phyloP scores from a whole-genome alignment of 1,140 invertebrate genomes.

The Riptortus pedestris region DNA sequence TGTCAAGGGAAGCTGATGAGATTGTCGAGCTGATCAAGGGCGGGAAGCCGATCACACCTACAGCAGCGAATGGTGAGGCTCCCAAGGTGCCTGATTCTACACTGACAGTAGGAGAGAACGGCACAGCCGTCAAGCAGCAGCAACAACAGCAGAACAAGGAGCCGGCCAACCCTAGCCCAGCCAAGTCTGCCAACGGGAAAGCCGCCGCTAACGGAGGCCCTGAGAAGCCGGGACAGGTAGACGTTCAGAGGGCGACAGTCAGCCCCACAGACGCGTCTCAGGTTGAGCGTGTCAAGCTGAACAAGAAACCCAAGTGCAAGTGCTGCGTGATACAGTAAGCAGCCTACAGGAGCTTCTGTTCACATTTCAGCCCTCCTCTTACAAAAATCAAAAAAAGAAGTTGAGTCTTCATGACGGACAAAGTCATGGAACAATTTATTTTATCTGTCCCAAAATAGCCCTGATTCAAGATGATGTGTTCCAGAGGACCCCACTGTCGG shows the following conservation, averaged over 20 bases:
- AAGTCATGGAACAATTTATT: too few species aligned
- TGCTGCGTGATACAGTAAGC: constrained; percentile 76
- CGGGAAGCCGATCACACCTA: constrained; percentile 70
- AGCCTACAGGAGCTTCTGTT: too few species aligned
- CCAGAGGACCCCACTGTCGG: too few species aligned
- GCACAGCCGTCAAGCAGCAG: constrained; percentile 30
- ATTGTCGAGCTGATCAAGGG: constrained; percentile 89
- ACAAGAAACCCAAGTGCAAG: constrained; percentile 83
- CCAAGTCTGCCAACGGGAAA: constrained; percentile 35
- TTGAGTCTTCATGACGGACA: too few species aligned
- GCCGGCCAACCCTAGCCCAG: constrained; percentile 34
- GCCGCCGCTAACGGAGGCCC: constrained; percentile 33
- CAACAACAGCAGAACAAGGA: constrained; percentile 35
- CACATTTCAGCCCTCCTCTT: neutral
- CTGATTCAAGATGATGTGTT: too few species aligned
- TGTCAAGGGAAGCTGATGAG: constrained; percentile 88
- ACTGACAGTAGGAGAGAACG: neutral
- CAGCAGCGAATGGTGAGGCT: constrained; percentile 34
- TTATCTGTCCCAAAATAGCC: too few species aligned
- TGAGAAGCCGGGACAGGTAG: constrained; percentile 47
- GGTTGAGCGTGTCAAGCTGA: constrained; percentile 72
- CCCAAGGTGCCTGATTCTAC: neutral
- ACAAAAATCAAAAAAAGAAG: too few species aligned
- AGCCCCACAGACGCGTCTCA: constrained; percentile 57
- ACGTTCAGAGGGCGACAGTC: constrained; percentile 60